These are phyloP conservation scores for Anthopleura xanthogrammica DNA, from an alignment of 92 coral and sea anemone species.

Conservation along the genomic window DNA sequence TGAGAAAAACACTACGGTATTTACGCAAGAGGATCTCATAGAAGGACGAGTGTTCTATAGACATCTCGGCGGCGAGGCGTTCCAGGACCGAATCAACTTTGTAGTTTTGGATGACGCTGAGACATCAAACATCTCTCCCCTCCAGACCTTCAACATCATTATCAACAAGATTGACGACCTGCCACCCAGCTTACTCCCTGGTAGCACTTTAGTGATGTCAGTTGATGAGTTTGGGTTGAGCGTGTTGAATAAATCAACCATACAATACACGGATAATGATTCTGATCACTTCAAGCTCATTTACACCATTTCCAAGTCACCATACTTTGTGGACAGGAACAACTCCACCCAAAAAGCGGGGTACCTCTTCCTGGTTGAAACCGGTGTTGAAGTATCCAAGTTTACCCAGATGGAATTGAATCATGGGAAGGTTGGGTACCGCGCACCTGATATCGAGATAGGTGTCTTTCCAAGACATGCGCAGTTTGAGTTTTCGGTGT, in stretches of 20 bases:
- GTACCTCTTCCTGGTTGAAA: conserved; percentile 53
- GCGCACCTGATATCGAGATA: conserved; percentile 78
- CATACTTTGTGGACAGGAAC: conserved; percentile 57
- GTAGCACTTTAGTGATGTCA: conserved; percentile 47
- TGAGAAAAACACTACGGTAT: conserved; percentile 68
- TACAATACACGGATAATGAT: conserved; percentile 84
- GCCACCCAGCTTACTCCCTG: conserved; percentile 49
- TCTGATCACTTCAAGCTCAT: conserved; percentile 68
- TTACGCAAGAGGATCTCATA: conserved; percentile 80
- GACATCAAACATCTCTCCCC: conserved; percentile 81
- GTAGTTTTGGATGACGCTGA: conserved; percentile 76
- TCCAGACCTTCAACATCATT: conserved; percentile 64
- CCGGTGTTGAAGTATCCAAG: conserved; percentile 46
- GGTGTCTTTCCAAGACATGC: conserved; percentile 65
- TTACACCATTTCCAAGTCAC: conserved; percentile 59
- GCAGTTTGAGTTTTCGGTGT: conserved; percentile 89
- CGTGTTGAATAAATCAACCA: conserved; percentile 37
- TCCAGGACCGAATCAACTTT: conserved; percentile 70
- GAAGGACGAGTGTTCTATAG: conserved; percentile 67
- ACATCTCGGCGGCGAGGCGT: conserved; percentile 83
- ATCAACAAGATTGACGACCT: conserved; percentile 73
- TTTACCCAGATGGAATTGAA: conserved; percentile 84
- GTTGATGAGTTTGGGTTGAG: conserved; percentile 62
- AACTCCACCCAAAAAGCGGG: conserved; percentile 64
- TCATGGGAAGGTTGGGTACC: conserved; percentile 73